phyloP scores from a whole-genome alignment of 2,888 invertebrate genomes.

The Agonopterix subpropinquella region DNA sequence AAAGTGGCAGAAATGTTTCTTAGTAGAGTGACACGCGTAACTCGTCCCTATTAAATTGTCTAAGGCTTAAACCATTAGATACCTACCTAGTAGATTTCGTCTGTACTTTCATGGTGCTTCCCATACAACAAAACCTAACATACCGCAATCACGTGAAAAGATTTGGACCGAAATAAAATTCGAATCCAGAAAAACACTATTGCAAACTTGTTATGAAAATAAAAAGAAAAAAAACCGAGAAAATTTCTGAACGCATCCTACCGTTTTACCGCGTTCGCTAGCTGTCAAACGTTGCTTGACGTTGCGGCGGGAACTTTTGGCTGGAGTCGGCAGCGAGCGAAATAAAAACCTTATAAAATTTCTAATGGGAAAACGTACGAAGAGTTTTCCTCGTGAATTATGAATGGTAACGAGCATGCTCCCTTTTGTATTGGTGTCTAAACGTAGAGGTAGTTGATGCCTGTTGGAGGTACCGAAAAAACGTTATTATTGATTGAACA shows the following conservation, averaged over 20 bases:
- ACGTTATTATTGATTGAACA: too few relatives aligned
- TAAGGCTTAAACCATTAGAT: too few relatives aligned
- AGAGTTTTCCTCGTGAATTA: slow-evolving; percentile 70
- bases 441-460: slow-evolving; percentile 12
- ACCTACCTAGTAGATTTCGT: too few relatives aligned
- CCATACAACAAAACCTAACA: too few relatives aligned
- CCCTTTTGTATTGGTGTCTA: slow-evolving; percentile 36
- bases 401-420: slow-evolving; percentile 70
- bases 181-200: slow-evolving; percentile 13
- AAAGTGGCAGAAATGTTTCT: too few relatives aligned
- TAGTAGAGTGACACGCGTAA: too few relatives aligned
- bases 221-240: slow-evolving; percentile 24
- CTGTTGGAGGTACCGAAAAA: background rate
- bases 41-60: too few relatives aligned
- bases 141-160: too few relatives aligned
- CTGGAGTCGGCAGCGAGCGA: slow-evolving; percentile 35
- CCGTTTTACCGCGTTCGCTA: slow-evolving; percentile 26
- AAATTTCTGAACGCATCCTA: slow-evolving; percentile 21
- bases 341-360: slow-evolving; percentile 75
- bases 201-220: slow-evolving; percentile 17
- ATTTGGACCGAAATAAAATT: too few relatives aligned
- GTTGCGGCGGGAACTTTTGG: slow-evolving; percentile 42
- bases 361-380: slow-evolving; percentile 73
- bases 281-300: slow-evolving; percentile 42
- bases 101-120: too few relatives aligned